These are phyloP conservation scores for Nothobranchius kuhntae DNA, from an alignment of 2,113 vertebrate species.

Conservation along the genomic window DNA sequence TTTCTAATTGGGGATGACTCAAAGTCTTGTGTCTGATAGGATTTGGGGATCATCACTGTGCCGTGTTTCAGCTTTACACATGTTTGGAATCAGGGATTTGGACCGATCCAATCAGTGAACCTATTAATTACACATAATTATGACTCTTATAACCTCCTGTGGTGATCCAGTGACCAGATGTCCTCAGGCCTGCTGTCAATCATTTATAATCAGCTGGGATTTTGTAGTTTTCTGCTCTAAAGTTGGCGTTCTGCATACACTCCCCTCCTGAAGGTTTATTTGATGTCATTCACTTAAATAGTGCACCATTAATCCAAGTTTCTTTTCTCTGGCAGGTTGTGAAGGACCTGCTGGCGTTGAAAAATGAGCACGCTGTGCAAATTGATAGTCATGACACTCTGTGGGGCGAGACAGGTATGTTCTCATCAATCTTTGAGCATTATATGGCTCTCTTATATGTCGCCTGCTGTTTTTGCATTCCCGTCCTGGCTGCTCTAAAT, in stretches of 20 bases:
- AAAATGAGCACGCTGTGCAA: slow-evolving; percentile 84
- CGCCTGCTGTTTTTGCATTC: slow-evolving; percentile 56
- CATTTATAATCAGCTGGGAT: slow-evolving; percentile 22
- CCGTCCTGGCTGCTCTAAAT: slow-evolving; percentile 34
- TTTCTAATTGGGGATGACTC: slow-evolving; percentile 9
- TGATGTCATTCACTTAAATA: slow-evolving; percentile 40
- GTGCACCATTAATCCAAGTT: slow-evolving; percentile 66
- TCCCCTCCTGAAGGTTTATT: slow-evolving; percentile 42
- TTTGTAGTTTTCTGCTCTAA: background rate
- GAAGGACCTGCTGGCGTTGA: slow-evolving; percentile 83
- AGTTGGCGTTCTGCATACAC: slow-evolving; percentile 27
- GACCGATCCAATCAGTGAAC: slow-evolving; percentile 35
- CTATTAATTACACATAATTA: slow-evolving; percentile 45
- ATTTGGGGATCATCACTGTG: no score
- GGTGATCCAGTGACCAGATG: slow-evolving; percentile 1
- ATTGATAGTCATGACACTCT: slow-evolving; percentile 91
- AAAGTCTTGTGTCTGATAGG: background rate
- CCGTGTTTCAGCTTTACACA: no score
- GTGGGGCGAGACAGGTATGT: slow-evolving; percentile 99
- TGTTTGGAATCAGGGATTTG: no score
- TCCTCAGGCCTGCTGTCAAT: slow-evolving; percentile 35
- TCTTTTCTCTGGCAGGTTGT: slow-evolving; percentile 86
- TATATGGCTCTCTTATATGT: slow-evolving; percentile 36
- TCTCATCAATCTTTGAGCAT: slow-evolving; percentile 59
- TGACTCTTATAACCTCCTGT: slow-evolving; percentile 4